Percentiles rank a stretch among this genome's conserved stretches.
Evolutionary conservation across 2,888 invertebrate species (phyloP).

Genomic region (Apotomis turbidana): DNA sequence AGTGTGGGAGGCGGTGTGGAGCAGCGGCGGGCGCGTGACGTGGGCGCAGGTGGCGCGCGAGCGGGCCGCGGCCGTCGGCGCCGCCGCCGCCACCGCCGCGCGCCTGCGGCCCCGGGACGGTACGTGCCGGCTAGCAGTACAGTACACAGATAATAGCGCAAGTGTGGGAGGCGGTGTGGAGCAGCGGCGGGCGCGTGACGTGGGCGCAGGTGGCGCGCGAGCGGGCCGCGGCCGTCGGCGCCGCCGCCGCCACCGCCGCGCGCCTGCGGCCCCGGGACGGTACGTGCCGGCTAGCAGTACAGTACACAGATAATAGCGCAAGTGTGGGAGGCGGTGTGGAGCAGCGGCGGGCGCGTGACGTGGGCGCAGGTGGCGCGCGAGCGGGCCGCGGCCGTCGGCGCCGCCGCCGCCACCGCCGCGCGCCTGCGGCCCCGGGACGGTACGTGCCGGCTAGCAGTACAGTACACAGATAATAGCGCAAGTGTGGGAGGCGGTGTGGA

Average conservation of each 20-base stretch:
- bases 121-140: not conserved
- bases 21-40: too few species aligned
- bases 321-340: conserved; percentile 88
- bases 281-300: not conserved
- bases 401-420: conserved; percentile 39
- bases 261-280: not conserved
- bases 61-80: conserved; percentile 46
- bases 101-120: not conserved
- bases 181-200: too few species aligned
- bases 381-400: conserved; percentile 70
- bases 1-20: too few species aligned
- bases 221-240: conserved; percentile 46
- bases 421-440: too few species aligned
- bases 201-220: too few species aligned
- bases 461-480: too few species aligned
- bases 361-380: conserved; percentile 89
- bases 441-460: too few species aligned
- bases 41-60: too few species aligned
- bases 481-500: too few species aligned
- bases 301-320: too few species aligned
- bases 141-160: conserved; percentile 47
- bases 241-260: conserved; percentile 41
- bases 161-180: too few species aligned
- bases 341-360: conserved; percentile 75
- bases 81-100: conserved; percentile 41